Evolutionary conservation across 2,888 invertebrate species (phyloP), one percentile per base, ranked within the genome.

Genomic region (Cataglyphis cursor): DNA sequence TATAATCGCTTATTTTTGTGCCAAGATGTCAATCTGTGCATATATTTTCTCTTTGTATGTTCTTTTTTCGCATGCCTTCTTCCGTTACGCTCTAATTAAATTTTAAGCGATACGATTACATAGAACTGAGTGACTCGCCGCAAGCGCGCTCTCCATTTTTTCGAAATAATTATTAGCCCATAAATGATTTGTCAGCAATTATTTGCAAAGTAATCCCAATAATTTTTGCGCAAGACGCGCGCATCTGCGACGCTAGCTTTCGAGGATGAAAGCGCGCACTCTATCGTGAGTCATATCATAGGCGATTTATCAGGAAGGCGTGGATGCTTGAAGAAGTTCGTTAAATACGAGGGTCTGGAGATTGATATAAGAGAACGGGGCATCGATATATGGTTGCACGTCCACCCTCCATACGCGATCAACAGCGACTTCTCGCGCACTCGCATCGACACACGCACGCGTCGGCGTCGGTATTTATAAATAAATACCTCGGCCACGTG

Each of bases 401-500:
- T 81, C 38, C 57, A 48, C 31, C 57, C 73, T 44, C 44, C 38
- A 28, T 59, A 28, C 28, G 68, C 62, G 62, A 54, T 54, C 66
- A 81, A 48, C 68, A 35, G 41, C 44, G 48, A 44, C n/a, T 68
- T 57, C 44, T 59, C 73, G 59, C 73, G 54, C 81, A 61, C 57
- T 44, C 38, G 31, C 64, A 68, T 12, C 74, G 35, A 38, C 84
- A 48, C 84, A 68, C 38, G 64, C 74, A 62, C 62, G 81, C 83
- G 87, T 85, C 76, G 82, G 86, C 85, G 86, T 90, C 70, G 88
- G 85, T 90, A 91, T 91, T 91, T 91, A 91, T 91, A 91, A 91
- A 91, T 91, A 91, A 91, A 91, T 91, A 85, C 87, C 84, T 85
- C 90, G 90, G 90, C 91, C 91, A 91, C 91, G 91, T 90, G 91